A percentile compares a stretch with the other conserved stretches of the same genome.
phyloP scores from a whole-genome alignment of 2,888 invertebrate genomes.

The Notodonta dromedarius region DNA sequence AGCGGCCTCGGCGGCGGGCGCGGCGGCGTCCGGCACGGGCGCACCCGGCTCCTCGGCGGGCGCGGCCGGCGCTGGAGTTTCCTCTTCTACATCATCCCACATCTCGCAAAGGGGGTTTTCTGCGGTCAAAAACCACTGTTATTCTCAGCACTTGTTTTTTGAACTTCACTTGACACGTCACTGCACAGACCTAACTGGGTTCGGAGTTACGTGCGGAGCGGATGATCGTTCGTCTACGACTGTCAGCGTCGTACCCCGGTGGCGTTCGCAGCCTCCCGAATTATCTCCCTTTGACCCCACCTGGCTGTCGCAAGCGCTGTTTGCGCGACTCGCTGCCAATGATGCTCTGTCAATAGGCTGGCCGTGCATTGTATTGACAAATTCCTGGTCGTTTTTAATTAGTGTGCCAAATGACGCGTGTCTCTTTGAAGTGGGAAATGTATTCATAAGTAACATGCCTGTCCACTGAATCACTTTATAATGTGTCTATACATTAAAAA shows the following conservation, averaged over 20 bases:
- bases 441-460: constrained; percentile 24
- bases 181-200: constrained; percentile 72
- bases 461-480: constrained; percentile 26
- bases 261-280: constrained; percentile 73
- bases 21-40: constrained; percentile 34
- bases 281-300: constrained; percentile 79
- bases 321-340: constrained; percentile 68
- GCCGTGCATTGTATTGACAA: constrained; percentile 70
- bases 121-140: constrained; percentile 66
- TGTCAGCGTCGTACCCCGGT: constrained; percentile 61
- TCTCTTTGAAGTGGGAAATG: constrained; percentile 35
- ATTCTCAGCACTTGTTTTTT: constrained; percentile 36
- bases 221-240: constrained; percentile 77
- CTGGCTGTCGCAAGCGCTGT: constrained; percentile 74
- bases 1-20: constrained; percentile 59
- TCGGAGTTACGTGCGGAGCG: constrained; percentile 75
- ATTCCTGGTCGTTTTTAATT: constrained; percentile 65
- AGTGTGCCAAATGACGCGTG: constrained; percentile 67
- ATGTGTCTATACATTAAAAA: no score
- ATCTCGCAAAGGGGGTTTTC: constrained; percentile 70
- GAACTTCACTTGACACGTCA: constrained; percentile 42
- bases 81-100: constrained; percentile 85
- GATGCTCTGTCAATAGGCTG: constrained; percentile 79
- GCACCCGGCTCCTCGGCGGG: constrained; percentile 52
- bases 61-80: constrained; percentile 55